Evolutionary conservation across 2,113 vertebrate species (phyloP), one percentile per base, ranked within the genome.

Genomic region (Turnix velox): DNA sequence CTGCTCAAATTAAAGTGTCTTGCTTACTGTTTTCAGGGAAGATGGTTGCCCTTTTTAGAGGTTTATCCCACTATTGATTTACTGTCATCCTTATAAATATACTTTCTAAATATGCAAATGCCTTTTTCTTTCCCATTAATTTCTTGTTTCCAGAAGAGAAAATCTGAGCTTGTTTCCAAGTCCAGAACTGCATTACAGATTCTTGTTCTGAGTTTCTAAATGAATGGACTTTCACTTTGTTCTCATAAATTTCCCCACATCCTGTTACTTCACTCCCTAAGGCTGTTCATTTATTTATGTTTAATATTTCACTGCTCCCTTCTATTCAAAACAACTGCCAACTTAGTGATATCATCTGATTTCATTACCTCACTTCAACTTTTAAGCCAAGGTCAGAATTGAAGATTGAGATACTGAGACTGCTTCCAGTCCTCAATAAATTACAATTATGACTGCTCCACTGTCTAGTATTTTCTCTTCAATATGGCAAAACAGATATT

Each of bases 341-440:
- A 78, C n/a, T 94, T 91, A 81, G 81, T 95, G 93, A 91, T 87
- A 81, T 95, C 91, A 94, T 84, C 65, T 89, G 40, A 87, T 89
- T 92, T 84, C 81, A 94, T 93, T 93, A 92, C 84, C 43, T 95
- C 68, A 92, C 22, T 84, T 88, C 65, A 93, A 48, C 65, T 68
- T 87, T 65, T 84, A 20, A 85, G 61, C 52, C 89, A 94, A 95
- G 73, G 89, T 92, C 87, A 89, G 40, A 67, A 91, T 23, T 52
- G 37, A 76, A 88, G 42, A 73, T 8, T 54, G 45, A 92, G 37
- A 68, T 85, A 59, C 40, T 57, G 24, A 84, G 51, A 54, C 22
- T 84, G 12, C 13, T 87, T 24, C 33, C 13, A 78, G 4, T 43
- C 24, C 43, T 63, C n/a, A 75, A 52, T 72, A 91, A 84, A 87